These are phyloP conservation scores for Arnoldichthys spilopterus DNA, from an alignment of 2,797 vertebrate species.

Conservation along the genomic window DNA sequence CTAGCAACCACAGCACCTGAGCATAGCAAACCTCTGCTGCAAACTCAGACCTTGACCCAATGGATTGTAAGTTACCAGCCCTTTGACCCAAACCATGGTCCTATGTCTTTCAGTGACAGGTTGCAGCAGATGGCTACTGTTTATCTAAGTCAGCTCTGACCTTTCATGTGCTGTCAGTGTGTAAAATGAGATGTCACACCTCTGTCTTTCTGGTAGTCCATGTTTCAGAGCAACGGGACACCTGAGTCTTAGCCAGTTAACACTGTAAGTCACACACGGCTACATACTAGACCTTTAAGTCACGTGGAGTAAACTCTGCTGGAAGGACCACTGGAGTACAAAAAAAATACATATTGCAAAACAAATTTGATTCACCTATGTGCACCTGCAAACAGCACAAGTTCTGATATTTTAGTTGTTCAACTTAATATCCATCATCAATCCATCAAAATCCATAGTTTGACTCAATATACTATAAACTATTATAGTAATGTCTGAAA, in stretches of 20 bases:
- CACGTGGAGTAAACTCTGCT: no score
- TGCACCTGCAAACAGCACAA: no score
- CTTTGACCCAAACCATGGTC: background rate
- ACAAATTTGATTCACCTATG: no score
- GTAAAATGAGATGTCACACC: slow-evolving; percentile 18
- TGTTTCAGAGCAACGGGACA: background rate
- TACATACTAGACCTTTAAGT: background rate
- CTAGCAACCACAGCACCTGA: background rate
- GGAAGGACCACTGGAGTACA: no score
- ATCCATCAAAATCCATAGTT: background rate
- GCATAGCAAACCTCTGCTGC: background rate
- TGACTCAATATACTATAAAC: no score
- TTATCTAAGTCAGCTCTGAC: slow-evolving; percentile 34
- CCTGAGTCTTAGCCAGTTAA: background rate
- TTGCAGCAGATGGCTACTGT: slow-evolving; percentile 20
- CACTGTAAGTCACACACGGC: background rate
- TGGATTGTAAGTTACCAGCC: background rate
- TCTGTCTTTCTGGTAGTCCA: slow-evolving; percentile 7
- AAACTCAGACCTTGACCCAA: background rate
- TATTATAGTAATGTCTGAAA: no score
- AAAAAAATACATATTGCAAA: no score
- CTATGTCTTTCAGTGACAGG: slow-evolving; percentile 34
- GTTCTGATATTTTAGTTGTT: no score
- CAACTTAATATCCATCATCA: no score
- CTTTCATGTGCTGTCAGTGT: slow-evolving; percentile 24